phyloP scores from a whole-genome alignment of 37 sponge, comb jelly and placozoan genomes.

The Bolinopsis microptera region DNA sequence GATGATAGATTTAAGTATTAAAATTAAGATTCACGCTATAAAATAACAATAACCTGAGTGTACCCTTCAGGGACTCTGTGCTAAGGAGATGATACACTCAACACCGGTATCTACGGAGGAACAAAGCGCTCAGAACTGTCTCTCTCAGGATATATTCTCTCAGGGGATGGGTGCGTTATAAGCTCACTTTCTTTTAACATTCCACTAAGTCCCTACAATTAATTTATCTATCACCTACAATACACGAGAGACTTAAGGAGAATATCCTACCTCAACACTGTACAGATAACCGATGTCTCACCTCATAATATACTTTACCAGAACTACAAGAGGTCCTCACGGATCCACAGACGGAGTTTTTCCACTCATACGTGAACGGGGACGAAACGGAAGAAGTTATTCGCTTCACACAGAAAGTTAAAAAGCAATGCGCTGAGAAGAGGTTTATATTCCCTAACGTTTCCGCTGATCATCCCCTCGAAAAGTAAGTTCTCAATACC shows the following conservation, averaged over 20 bases:
- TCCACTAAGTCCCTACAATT: no score
- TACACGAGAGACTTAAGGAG: no score
- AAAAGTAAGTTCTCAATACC: neutral
- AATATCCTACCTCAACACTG: no score
- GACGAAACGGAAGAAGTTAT: neutral
- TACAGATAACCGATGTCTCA: no score
- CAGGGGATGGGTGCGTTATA: conserved; percentile 40
- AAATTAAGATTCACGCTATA: no score
- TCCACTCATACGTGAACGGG: neutral
- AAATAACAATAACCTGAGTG: no score
- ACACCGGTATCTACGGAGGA: neutral
- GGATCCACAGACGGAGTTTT: conserved; percentile 18
- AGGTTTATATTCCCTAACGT: neutral
- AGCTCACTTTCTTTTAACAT: neutral
- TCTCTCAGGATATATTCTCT: conserved; percentile 6
- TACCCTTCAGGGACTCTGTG: neutral
- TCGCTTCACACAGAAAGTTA: neutral
- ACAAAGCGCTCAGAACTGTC: neutral
- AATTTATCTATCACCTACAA: no score
- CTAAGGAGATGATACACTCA: conserved; percentile 47
- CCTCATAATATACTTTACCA: no score
- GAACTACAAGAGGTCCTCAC: conserved; percentile 9
- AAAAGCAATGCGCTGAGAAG: conserved; percentile 20
- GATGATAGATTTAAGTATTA: no score
- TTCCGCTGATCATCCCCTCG: conserved; percentile 5